phyloP scores from a whole-genome alignment of 2,797 vertebrate genomes.

The Phrynocephalus forsythii region DNA sequence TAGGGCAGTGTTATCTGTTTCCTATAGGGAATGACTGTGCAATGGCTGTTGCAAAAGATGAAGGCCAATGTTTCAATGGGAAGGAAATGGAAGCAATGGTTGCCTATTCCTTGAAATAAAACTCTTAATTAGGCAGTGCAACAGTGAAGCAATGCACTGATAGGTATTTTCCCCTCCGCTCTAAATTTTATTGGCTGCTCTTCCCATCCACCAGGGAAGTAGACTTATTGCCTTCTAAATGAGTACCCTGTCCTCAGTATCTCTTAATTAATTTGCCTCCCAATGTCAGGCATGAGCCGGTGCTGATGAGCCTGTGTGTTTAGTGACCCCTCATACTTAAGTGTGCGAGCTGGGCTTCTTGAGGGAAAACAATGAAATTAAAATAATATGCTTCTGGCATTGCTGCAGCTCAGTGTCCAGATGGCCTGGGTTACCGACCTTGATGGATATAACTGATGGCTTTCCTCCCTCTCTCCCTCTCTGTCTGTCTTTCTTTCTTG shows the following conservation, averaged over 20 bases:
- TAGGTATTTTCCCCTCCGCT: neutral
- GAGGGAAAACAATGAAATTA: slow-evolving; percentile 51
- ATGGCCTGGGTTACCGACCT: slow-evolving; percentile 50
- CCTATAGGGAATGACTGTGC: too few relatives aligned
- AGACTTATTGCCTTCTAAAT: slow-evolving; percentile 43
- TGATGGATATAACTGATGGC: slow-evolving; percentile 35
- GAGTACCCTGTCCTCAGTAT: slow-evolving; percentile 8
- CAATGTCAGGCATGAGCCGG: neutral
- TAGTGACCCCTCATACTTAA: slow-evolving; percentile 49
- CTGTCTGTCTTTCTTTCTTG: slow-evolving; percentile 42
- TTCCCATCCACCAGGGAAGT: neutral
- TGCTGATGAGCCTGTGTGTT: slow-evolving; percentile 52
- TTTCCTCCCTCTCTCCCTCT: slow-evolving; percentile 48
- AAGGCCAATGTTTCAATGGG: neutral
- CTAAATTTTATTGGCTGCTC: slow-evolving; percentile 13
- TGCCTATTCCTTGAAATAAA: neutral
- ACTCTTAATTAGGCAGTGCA: neutral
- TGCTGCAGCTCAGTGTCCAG: slow-evolving; percentile 36
- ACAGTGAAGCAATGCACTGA: slow-evolving; percentile 3
- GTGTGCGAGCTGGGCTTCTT: slow-evolving; percentile 15
- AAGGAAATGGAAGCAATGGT: neutral
- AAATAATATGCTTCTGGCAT: slow-evolving; percentile 34
- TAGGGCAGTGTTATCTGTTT: too few relatives aligned
- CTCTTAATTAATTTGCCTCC: slow-evolving; percentile 59
- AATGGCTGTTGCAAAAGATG: neutral